Conservation (phyloP, 2,797 vertebrate genomes). For the Todus mexicanus region DNA sequence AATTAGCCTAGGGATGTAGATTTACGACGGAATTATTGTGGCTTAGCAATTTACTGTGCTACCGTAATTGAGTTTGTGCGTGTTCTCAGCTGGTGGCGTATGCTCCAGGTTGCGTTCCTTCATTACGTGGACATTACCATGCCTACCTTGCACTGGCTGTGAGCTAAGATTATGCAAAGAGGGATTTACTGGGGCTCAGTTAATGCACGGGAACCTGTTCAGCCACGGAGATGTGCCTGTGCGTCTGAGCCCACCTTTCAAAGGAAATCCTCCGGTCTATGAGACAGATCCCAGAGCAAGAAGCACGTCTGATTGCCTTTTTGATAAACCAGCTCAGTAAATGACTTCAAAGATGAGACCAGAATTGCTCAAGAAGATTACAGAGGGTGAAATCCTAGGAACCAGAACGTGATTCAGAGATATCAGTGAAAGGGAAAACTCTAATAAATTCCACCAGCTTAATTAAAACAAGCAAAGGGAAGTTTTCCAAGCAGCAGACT, state of each 20-base stretch:
- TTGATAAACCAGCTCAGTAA: neutral
- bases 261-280: neutral
- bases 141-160: neutral
- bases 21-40: neutral
- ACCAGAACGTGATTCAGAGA: neutral
- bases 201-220: neutral
- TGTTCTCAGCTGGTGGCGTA: neutral
- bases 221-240: neutral
- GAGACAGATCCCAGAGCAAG: neutral
- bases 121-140: neutral
- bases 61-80: neutral
- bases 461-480: neutral
- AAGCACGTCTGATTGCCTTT: neutral
- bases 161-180: neutral
- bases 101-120: neutral
- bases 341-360: neutral
- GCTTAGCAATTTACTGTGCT: neutral
- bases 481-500: neutral
- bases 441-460: neutral
- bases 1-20: neutral
- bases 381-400: neutral
- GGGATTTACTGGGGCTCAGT: neutral
- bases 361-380: neutral
- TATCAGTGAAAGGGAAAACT: neutral
- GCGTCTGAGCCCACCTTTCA: neutral